phyloP scores from a whole-genome alignment of 2,888 invertebrate species.

The Drosophila nr. fundita region DNA sequence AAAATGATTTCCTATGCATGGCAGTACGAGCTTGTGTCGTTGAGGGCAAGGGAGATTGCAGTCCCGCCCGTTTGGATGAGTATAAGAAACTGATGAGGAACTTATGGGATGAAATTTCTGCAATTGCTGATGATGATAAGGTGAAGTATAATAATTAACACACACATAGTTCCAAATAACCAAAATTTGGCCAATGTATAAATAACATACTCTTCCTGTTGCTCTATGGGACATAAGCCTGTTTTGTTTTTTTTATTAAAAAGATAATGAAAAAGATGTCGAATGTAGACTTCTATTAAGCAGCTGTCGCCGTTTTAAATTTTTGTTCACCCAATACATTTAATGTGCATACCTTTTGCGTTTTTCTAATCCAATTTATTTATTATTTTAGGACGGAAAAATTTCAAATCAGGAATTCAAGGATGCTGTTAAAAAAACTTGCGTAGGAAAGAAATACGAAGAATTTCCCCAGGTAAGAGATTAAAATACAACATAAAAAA shows the following conservation, averaged over 20 bases:
- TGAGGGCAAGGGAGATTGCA: conserved; percentile 93
- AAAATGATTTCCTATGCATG: conserved; percentile 93
- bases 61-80: conserved; percentile 89
- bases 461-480: conserved; percentile 89
- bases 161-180: background rate
- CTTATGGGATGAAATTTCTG: conserved; percentile 94
- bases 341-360: background rate
- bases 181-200: background rate
- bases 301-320: background rate
- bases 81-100: conserved; percentile 93
- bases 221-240: background rate
- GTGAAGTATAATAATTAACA: conserved; percentile 77
- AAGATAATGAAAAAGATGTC: background rate
- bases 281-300: background rate
- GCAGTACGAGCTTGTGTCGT: conserved; percentile 92
- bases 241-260: background rate
- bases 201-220: background rate
- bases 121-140: conserved; percentile 94
- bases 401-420: conserved; percentile 93
- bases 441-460: conserved; percentile 90
- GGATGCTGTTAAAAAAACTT: conserved; percentile 91
- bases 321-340: background rate
- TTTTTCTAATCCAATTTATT: conserved; percentile 3
- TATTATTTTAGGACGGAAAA: conserved; percentile 89
- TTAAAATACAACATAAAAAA: background rate